A percentile compares a stretch with the other conserved stretches of the same genome.
Evolutionary conservation across 2,113 vertebrate species (phyloP).

Genomic region (Megaleporinus macrocephalus): DNA sequence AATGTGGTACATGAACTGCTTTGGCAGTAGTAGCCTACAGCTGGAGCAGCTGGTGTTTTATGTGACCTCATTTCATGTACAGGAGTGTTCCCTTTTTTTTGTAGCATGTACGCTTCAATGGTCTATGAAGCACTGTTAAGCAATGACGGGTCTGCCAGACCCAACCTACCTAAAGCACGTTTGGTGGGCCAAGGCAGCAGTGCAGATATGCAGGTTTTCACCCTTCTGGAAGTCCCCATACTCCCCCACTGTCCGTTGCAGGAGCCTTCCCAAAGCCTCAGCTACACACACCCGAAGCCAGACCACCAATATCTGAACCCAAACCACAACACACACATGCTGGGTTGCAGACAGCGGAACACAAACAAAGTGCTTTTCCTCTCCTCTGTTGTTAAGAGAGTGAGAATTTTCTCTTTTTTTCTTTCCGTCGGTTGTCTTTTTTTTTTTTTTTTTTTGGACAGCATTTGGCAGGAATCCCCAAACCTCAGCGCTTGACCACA

Average conservation of each 20-base stretch:
- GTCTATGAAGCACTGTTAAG: too few relatives aligned
- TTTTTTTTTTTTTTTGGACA: conserved; percentile 42
- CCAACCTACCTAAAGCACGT: background rate
- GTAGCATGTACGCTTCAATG: too few relatives aligned
- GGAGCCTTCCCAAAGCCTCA: conserved; percentile 56
- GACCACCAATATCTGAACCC: conserved; percentile 67
- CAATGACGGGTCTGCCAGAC: background rate
- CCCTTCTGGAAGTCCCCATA: conserved; percentile 59
- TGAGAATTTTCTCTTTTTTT: conserved; percentile 46
- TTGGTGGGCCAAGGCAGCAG: background rate
- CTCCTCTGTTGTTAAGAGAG: conserved; percentile 56
- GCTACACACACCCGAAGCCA: conserved; percentile 57
- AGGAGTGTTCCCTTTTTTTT: too few relatives aligned
- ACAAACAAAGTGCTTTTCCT: conserved; percentile 62
- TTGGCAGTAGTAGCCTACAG: too few relatives aligned
- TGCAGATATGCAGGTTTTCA: background rate
- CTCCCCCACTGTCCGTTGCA: conserved; percentile 13
- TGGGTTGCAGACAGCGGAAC: conserved; percentile 61
- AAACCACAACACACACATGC: conserved; percentile 58
- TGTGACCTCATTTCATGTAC: too few relatives aligned
- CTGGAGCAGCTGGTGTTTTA: too few relatives aligned
- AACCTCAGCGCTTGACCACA: conserved; percentile 48
- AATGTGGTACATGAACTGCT: too few relatives aligned
- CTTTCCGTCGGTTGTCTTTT: conserved; percentile 49
- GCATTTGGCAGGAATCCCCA: conserved; percentile 56